Evolutionary conservation across 1,140 invertebrate species (phyloP), one percentile per base, ranked within the genome.

Genomic region (Holotrichia oblita): DNA sequence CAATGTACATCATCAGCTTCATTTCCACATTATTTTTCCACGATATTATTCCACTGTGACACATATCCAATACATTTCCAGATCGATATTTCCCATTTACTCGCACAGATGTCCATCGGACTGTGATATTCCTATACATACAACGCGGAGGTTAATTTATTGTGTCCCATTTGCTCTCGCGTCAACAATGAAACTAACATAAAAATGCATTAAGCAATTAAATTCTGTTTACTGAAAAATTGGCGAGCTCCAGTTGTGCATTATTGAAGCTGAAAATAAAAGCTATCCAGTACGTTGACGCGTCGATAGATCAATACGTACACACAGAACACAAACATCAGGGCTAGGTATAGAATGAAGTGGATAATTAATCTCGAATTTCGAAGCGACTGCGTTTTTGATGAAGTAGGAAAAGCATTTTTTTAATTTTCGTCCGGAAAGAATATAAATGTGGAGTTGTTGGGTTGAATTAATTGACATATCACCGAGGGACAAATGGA

Each of bases 131-230:
- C 12, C 8, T 48, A n/a, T 48, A n/a, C 44, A 12, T 14, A 48
- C n/a, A 12, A 7, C 12, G 44, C 12, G 44, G 44, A 48, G 44
- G 44, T 48, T 48, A 48, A 48, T 48, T 48, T 48, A 48, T 48
- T n/a, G 44, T 12, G 44, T 48, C 44, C 44, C 12, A 48, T 48
- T 48, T 48, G 41, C 41, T 7, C 41, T 7, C 41, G 41, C 44
- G 44, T 48, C 44, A 48, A 48, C 44, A 48, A 48, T 48, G 44
- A 48, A 8, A 12, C 44, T 48, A n/a, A 48, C 44, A 12, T 48
- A 48, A 48, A 48, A 48, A 48, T 48, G 44, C 44, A 48, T 48
- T 48, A 48, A 48, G 44, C 44, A 48, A 48, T 48, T 48, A 48
- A 48, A 48, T 48, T 48, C 12, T 48, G 44, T 48, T 48, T 48